Evolutionary conservation across 1,140 invertebrate species (phyloP).

Genomic region (Steinernema khuongi): DNA sequence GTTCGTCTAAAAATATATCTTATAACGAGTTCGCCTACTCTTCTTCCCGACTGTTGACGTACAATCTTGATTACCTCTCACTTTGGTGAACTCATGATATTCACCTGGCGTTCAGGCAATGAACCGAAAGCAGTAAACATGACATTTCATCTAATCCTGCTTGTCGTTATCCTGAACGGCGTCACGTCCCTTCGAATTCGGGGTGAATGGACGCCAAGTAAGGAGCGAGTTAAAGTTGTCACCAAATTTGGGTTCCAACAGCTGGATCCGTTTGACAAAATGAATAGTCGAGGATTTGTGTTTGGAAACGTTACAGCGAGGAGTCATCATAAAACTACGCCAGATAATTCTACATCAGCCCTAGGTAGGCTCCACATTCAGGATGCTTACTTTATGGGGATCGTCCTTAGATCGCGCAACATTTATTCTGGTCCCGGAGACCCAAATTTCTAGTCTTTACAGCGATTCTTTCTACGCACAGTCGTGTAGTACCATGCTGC

Average conservation of each 20-base stretch:
- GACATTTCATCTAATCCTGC: neutral
- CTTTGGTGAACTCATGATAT: neutral
- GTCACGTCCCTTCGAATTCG: neutral
- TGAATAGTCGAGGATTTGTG: slow-evolving; percentile 82
- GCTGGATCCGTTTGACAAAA: slow-evolving; percentile 75
- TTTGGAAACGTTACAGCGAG: slow-evolving; percentile 83
- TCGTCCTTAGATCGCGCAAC: slow-evolving; percentile 24
- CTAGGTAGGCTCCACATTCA: neutral
- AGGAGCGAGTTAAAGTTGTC: slow-evolving; percentile 69
- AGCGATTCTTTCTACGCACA: slow-evolving; percentile 77
- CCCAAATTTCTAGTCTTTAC: slow-evolving; percentile 80
- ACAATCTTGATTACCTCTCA: neutral
- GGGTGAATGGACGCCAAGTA: slow-evolving; percentile 27
- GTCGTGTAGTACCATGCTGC: slow-evolving; percentile 45
- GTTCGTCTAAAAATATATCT: too few relatives aligned
- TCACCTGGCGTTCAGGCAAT: neutral
- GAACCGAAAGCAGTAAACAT: neutral
- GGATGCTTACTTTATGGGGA: neutral
- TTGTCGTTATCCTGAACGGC: neutral
- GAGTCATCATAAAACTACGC: slow-evolving; percentile 64
- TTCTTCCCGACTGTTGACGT: neutral
- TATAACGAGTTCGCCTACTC: too few relatives aligned
- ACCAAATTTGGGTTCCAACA: slow-evolving; percentile 93
- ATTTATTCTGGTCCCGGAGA: slow-evolving; percentile 65
- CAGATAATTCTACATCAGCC: slow-evolving; percentile 18